Evolutionary conservation across 2,888 invertebrate genomes (phyloP).

Genomic region (Agriopis aurantiaria): DNA sequence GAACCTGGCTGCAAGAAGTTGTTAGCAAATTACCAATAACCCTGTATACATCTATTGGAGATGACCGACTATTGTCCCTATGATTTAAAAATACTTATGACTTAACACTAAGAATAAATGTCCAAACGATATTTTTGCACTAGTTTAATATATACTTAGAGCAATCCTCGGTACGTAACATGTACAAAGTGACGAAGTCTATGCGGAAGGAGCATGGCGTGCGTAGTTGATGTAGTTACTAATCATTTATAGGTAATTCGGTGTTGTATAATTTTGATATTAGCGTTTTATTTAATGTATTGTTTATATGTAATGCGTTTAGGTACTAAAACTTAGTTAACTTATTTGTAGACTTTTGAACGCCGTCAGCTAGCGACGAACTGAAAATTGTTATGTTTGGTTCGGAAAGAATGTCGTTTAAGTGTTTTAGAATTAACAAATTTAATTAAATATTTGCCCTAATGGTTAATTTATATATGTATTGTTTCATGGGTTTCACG

Average conservation of each 20-base stretch:
- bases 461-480: conserved; percentile 2
- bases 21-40: too few relatives aligned
- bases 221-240: conserved; percentile 46
- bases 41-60: neutral
- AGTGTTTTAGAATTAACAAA: conserved; percentile 13
- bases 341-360: conserved; percentile 47
- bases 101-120: conserved; percentile 36
- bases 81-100: conserved; percentile 12
- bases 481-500: conserved; percentile 2
- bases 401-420: conserved; percentile 11
- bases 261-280: conserved; percentile 71
- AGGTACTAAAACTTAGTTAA: conserved; percentile 62
- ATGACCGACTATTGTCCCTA: neutral
- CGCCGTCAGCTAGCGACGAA: conserved; percentile 16
- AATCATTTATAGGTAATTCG: conserved; percentile 56
- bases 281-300: conserved; percentile 59
- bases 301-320: conserved; percentile 54
- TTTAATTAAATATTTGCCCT: conserved; percentile 14
- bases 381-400: conserved; percentile 23
- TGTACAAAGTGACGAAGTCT: conserved; percentile 62
- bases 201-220: conserved; percentile 40
- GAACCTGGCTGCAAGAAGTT: too few relatives aligned
- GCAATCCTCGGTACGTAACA: conserved; percentile 59
- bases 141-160: conserved; percentile 49
- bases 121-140: conserved; percentile 58